phyloP scores from a whole-genome alignment of 2,888 invertebrate species.

The Barypeithes pellucidus region DNA sequence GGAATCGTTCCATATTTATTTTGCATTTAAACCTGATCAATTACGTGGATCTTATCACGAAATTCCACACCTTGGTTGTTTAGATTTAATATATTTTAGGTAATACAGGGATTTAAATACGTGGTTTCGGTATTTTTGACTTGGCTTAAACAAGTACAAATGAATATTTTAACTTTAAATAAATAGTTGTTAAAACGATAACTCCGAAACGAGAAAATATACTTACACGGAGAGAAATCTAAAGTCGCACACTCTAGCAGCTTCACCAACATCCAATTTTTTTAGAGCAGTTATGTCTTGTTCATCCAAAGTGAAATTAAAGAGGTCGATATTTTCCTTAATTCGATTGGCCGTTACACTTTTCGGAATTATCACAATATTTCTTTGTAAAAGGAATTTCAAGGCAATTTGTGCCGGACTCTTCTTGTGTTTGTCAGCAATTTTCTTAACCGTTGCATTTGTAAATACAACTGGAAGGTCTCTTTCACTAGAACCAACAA shows the following conservation, averaged over 20 bases:
- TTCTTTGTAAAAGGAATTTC: slow-evolving; percentile 80
- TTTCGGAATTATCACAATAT: slow-evolving; percentile 85
- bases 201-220: too few relatives aligned
- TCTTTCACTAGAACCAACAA: slow-evolving; percentile 40
- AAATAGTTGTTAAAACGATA: too few relatives aligned
- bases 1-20: too few relatives aligned
- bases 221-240: slow-evolving; percentile 35
- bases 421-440: slow-evolving; percentile 75
- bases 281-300: slow-evolving; percentile 47
- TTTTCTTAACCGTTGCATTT: slow-evolving; percentile 68
- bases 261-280: slow-evolving; percentile 72
- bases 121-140: too few relatives aligned
- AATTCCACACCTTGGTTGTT: too few relatives aligned
- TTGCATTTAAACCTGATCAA: too few relatives aligned
- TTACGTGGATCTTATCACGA: too few relatives aligned
- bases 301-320: slow-evolving; percentile 78
- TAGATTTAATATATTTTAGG: too few relatives aligned
- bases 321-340: slow-evolving; percentile 81
- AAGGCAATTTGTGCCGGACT: slow-evolving; percentile 83
- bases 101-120: too few relatives aligned
- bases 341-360: slow-evolving; percentile 82
- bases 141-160: too few relatives aligned
- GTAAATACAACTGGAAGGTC: slow-evolving; percentile 51
- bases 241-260: slow-evolving; percentile 72
- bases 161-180: too few relatives aligned